Evolutionary conservation across 2,797 vertebrate species (phyloP), one percentile per base, ranked within the genome.

Genomic region (Garrulus glandarius): DNA sequence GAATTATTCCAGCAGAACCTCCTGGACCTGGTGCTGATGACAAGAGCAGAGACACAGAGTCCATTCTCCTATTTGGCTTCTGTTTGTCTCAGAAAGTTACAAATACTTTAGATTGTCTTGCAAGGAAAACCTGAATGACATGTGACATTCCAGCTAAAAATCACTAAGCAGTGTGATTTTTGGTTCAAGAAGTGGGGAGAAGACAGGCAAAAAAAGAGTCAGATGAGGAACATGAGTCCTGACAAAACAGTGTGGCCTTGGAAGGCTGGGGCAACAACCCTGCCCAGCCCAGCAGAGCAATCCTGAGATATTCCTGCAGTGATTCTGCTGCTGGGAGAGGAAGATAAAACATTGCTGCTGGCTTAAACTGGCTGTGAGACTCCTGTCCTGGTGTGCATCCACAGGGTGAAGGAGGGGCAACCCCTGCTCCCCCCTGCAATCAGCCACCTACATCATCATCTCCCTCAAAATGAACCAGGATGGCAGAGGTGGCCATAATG

Each of bases 191-290:
- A 32, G 27, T 5, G 39, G 19, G 63, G 47, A 56, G 70, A 57
- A 63, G 44, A 44, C 32, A 55, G 36, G 26, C 11, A 47, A 50
- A 36, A 52, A 49, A 23, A 43, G 34, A 49, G 37, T 34, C 3
- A 2, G 16, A 21, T 60, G 72, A 84, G 26, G 65, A 65, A 57
- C 0, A 1, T 0, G 7, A 37, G 29, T 39, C 23, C 9, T 0
- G 2, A 34, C 20, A 30, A 60, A 85, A 41, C 17, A 27, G 27
- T 9, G 16, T 1, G 1, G 26, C 37, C 7, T 13, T 37, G 20
- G 26, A 5, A 56, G 37, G 47, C 20, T 65, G 64, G 27, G 27
- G 29, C 47, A 46, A 12, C 3, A 43, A 17, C 47, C 37, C 79
- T 43, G 34, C 22, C 46, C 14, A 43, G 30, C 4, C 59, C 63